These are phyloP conservation scores for Toxotes jaculatrix DNA, from an alignment of 2,113 vertebrate species.

Conservation along the genomic window DNA sequence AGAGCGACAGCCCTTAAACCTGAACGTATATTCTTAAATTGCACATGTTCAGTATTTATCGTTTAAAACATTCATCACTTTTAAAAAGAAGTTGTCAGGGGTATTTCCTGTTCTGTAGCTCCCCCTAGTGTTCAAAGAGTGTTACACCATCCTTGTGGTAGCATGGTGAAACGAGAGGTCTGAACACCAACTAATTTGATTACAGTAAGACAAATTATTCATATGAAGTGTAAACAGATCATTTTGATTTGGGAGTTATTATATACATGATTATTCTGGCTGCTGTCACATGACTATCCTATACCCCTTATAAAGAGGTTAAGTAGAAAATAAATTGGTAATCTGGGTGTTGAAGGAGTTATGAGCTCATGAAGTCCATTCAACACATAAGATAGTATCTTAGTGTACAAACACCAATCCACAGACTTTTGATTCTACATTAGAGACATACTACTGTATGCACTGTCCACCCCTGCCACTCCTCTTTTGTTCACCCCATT, in stretches of 20 bases:
- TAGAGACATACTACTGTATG: neutral
- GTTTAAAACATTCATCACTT: too few relatives aligned
- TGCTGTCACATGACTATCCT: neutral
- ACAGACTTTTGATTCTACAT: neutral
- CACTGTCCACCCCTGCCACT: slow-evolving; percentile 9
- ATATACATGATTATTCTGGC: neutral
- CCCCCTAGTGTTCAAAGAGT: slow-evolving; percentile 43
- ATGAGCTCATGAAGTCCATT: neutral
- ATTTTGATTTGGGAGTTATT: neutral
- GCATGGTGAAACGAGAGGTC: neutral
- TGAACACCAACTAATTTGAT: too few relatives aligned
- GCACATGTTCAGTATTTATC: neutral
- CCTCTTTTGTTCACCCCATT: slow-evolving; percentile 26
- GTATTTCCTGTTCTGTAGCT: neutral
- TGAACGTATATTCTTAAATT: neutral
- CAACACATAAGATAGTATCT: neutral
- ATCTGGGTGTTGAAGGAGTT: neutral
- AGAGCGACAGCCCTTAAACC: neutral
- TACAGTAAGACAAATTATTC: neutral
- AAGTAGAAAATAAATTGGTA: neutral
- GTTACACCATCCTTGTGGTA: neutral
- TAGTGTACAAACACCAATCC: neutral
- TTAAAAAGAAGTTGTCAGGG: neutral
- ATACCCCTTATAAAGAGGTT: neutral
- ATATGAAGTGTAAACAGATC: neutral